A percentile compares a stretch with the other conserved stretches of the same genome.
Conservation (phyloP, 2,797 vertebrate species). For the Macropodus opercularis region DNA sequence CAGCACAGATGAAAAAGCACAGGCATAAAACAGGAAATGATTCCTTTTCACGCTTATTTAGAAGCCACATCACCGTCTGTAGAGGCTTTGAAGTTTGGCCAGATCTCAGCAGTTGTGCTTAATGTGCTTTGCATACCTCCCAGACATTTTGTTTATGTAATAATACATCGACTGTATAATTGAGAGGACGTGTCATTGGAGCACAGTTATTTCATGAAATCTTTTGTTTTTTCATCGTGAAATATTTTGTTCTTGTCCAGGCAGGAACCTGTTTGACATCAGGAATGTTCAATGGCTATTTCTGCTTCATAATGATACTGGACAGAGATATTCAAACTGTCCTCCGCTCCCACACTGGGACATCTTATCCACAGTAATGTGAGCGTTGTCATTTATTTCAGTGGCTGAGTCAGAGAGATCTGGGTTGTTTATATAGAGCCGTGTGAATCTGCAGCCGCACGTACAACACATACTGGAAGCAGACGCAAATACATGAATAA, state of each 20-base stretch:
- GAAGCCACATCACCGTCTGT: slow-evolving; percentile 33
- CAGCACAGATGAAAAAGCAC: slow-evolving; percentile 20
- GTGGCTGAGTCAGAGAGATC: slow-evolving; percentile 51
- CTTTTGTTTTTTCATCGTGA: slow-evolving; percentile 26
- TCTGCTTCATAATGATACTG: slow-evolving; percentile 71
- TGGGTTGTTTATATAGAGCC: slow-evolving; percentile 63
- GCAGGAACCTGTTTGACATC: slow-evolving; percentile 53
- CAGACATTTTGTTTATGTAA: slow-evolving; percentile 32
- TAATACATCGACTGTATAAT: slow-evolving; percentile 16
- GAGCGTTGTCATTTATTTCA: slow-evolving; percentile 63
- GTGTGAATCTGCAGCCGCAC: slow-evolving; percentile 47
- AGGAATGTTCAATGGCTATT: slow-evolving; percentile 72
- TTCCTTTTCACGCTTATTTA: slow-evolving; percentile 56
- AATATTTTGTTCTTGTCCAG: slow-evolving; percentile 41
- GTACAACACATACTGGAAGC: slow-evolving; percentile 10
- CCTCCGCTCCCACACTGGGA: slow-evolving; percentile 55
- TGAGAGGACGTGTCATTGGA: slow-evolving; percentile 6
- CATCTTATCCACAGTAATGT: slow-evolving; percentile 73
- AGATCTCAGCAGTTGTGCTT: slow-evolving; percentile 23
- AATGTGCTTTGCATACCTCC: slow-evolving; percentile 52
- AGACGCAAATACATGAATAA: slow-evolving; percentile 6
- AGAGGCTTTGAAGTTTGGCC: slow-evolving; percentile 48
- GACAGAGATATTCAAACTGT: slow-evolving; percentile 68
- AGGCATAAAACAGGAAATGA: slow-evolving; percentile 66
- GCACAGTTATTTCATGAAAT: neutral